These are phyloP conservation scores for Hystrix brachyura DNA, from an alignment of 2,113 vertebrate genomes.

Conservation along the genomic window DNA sequence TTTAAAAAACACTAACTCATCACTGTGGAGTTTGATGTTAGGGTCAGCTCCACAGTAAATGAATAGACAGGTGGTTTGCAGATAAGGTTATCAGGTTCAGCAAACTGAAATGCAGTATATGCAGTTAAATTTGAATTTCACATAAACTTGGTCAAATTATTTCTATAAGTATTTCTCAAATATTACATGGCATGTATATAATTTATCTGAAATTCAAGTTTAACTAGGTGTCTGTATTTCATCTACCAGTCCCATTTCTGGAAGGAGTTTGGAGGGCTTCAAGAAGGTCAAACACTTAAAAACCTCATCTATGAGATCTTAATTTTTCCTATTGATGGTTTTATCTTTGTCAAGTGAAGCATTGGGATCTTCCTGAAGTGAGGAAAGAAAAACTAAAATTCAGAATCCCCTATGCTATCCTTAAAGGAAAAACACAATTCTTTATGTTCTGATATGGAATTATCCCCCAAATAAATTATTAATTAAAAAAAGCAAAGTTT, in stretches of 20 bases:
- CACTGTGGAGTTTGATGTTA: slow-evolving; percentile 45
- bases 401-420: background rate
- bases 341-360: background rate
- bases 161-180: slow-evolving; percentile 47
- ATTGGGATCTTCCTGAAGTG: background rate
- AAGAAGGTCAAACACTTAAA: slow-evolving; percentile 58
- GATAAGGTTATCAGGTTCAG: background rate
- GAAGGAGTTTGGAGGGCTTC: background rate
- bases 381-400: slow-evolving; percentile 61
- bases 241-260: slow-evolving; percentile 12
- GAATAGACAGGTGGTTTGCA: slow-evolving; percentile 48
- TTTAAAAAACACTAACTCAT: slow-evolving; percentile 46
- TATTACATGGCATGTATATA: background rate
- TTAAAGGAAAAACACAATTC: slow-evolving; percentile 10
- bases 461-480: slow-evolving; percentile 22
- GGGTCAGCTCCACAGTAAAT: slow-evolving; percentile 23
- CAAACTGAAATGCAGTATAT: background rate
- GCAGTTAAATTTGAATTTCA: slow-evolving; percentile 58
- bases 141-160: slow-evolving; percentile 18
- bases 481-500: slow-evolving; percentile 43
- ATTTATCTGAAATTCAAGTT: slow-evolving; percentile 42
- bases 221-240: background rate
- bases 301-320: background rate
- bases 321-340: slow-evolving; percentile 6
- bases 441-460: background rate